Base-by-base conservation (phyloP, 2,797 vertebrate genomes). In the Propithecus deckenii region DNA sequence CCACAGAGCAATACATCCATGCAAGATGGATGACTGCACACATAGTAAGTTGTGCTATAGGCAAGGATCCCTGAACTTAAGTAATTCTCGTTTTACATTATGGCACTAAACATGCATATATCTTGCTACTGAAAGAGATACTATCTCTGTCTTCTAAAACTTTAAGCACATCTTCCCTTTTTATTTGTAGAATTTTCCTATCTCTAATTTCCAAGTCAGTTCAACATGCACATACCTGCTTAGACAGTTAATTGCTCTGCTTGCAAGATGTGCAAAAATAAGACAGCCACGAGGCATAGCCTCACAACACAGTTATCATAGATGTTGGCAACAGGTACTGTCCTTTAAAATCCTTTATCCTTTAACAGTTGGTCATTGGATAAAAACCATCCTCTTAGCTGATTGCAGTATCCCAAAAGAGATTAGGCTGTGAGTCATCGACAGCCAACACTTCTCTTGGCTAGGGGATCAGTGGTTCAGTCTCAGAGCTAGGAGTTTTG, bases 1-100 rank as follows among this genome's bases (percentile, higher is more conserved):
- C 22, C 35, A 12, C 15, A 4, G 4, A 20, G 4, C 20, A n/a
- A 28, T 9, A 4, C 3, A 28, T 4, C 43, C 23, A 4, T 13
- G 9, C 7, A 59, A 81, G 18, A 59, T 14, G 6, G 12, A 59
- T 14, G 10, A 25, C 30, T 76, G 23, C 4, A 46, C 20, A 63
- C 23, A 2, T 13, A 46, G 6, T 32, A 41, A 32, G 14, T 25
- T 63, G 18, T 35, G 12, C 38, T 61, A 61, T 1, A 65, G 38
- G 28, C 22, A 11, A 88, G 0, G 67, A 71, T 48, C 17, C 10
- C 28, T n/a, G 9, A 92, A 46, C 11, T 57, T 69, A 48, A 91
- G 43, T 14, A 74, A 79, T 22, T 76, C 67, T 80, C 0, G 55
- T 18, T 22, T 57, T 63, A 22, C n/a, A 38, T 15, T 13, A 15